Percentiles rank a stretch among this genome's conserved stretches.
Conservation (phyloP, 2,888 invertebrate genomes). For the Drosophila kanekoi region DNA sequence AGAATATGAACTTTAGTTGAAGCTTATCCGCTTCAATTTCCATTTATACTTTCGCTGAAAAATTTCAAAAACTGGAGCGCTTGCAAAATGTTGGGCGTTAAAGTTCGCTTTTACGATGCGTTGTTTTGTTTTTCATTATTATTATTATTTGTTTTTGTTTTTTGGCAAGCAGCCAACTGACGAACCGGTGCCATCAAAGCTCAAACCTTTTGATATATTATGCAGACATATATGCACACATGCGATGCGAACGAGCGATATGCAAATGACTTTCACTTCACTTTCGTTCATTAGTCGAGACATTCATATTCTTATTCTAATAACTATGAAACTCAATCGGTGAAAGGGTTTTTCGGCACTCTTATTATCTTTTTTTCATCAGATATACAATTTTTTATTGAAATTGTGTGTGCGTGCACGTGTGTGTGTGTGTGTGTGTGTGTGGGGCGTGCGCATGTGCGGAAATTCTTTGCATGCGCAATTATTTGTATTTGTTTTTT, state of each 20-base stretch:
- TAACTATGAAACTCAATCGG: slow-evolving; percentile 60
- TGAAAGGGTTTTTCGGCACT: slow-evolving; percentile 56
- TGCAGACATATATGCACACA: slow-evolving; percentile 3
- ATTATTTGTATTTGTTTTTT: slow-evolving; percentile 34
- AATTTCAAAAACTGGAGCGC: background rate
- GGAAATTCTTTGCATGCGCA: slow-evolving; percentile 67
- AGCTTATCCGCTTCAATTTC: slow-evolving; percentile 41
- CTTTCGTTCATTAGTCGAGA: slow-evolving; percentile 68
- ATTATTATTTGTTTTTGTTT: slow-evolving; percentile 5
- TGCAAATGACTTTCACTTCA: slow-evolving; percentile 79
- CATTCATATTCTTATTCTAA: slow-evolving; percentile 76
- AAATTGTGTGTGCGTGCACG: background rate
- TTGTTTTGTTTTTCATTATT: slow-evolving; percentile 1
- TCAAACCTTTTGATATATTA: slow-evolving; percentile 31
- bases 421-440: slow-evolving; percentile 3
- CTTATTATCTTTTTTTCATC: slow-evolving; percentile 6
- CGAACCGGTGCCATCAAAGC: slow-evolving; percentile 57
- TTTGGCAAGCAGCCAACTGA: slow-evolving; percentile 38
- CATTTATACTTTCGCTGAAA: slow-evolving; percentile 62
- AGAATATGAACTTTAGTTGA: slow-evolving; percentile 49
- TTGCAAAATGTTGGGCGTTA: slow-evolving; percentile 35
- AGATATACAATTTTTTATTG: slow-evolving; percentile 5
- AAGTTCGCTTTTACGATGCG: slow-evolving; percentile 34
- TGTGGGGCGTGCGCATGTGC: slow-evolving; percentile 18
- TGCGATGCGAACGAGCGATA: slow-evolving; percentile 41